Conservation (phyloP, 2,797 vertebrate genomes). For the Carcharodon carcharias region DNA sequence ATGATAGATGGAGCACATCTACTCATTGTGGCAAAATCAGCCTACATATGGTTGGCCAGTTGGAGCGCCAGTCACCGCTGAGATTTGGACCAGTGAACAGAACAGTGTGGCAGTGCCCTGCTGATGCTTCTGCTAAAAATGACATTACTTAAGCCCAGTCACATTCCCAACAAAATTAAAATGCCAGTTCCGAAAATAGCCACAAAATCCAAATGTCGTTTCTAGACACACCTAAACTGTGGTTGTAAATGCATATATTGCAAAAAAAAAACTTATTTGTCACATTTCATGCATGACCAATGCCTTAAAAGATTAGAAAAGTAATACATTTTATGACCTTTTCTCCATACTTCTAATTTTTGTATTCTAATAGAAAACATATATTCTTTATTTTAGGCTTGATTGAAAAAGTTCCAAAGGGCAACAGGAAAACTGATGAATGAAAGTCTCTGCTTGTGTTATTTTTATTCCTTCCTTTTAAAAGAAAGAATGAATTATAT, state of each 20-base stretch:
- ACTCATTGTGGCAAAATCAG: not conserved
- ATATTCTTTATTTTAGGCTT: not conserved
- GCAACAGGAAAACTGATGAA: not conserved
- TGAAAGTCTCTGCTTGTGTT: not conserved
- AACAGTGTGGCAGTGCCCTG: conserved; percentile 24
- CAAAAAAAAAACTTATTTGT: conserved; percentile 19
- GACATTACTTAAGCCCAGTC: conserved; percentile 19
- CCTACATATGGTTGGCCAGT: conserved; percentile 31
- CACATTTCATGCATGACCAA: conserved; percentile 23
- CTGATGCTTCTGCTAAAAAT: conserved; percentile 34
- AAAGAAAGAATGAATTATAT: not conserved
- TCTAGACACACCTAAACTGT: not conserved
- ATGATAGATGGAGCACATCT: conserved; percentile 1
- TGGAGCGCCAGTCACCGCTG: conserved; percentile 27
- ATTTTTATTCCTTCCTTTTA: not conserved
- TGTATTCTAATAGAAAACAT: conserved; percentile 23
- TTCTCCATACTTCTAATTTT: conserved; percentile 21
- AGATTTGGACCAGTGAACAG: conserved; percentile 29
- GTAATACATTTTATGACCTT: conserved; percentile 36
- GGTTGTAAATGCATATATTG: not conserved
- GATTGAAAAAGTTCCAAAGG: conserved; percentile 16
- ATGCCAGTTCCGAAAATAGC: conserved; percentile 35
- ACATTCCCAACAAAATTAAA: conserved; percentile 23
- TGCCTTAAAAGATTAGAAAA: conserved; percentile 33
- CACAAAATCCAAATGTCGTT: conserved; percentile 36